phyloP scores from a whole-genome alignment of 2,797 vertebrate genomes.

The Chlorospingus semifuscus region DNA sequence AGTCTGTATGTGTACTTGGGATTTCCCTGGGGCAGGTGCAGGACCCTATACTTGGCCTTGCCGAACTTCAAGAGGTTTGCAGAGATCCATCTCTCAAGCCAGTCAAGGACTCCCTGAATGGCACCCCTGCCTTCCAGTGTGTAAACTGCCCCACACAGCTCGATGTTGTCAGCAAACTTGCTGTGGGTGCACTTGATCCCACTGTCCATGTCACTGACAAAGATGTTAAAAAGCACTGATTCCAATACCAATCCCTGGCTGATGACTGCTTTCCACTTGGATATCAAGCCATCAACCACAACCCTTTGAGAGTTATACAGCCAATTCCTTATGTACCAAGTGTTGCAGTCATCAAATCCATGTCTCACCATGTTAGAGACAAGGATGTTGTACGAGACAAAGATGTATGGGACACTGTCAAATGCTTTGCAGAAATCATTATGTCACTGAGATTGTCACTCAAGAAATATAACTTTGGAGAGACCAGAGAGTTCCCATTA shows the following conservation, averaged over 20 bases:
- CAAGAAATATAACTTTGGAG: neutral
- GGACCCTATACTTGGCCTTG: neutral
- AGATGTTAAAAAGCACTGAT: neutral
- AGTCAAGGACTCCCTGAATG: neutral
- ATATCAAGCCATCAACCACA: neutral
- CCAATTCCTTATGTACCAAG: neutral
- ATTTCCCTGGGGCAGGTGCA: neutral
- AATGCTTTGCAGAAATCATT: neutral
- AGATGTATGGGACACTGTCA: neutral
- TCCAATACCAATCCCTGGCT: rapidly evolving
- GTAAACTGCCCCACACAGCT: neutral
- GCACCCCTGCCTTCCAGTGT: neutral
- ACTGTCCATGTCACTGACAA: neutral
- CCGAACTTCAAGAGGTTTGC: neutral
- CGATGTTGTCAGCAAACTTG: neutral
- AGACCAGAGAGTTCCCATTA: neutral
- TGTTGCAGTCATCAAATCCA: neutral
- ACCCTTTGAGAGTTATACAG: neutral
- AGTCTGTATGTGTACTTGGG: neutral
- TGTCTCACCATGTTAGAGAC: neutral
- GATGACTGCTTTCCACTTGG: rapidly evolving
- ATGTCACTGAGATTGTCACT: neutral
- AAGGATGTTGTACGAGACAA: neutral
- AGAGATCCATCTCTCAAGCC: neutral
- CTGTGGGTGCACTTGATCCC: neutral